phyloP scores from a whole-genome alignment of 2,888 invertebrate genomes.

The Tigriopus californicus region DNA sequence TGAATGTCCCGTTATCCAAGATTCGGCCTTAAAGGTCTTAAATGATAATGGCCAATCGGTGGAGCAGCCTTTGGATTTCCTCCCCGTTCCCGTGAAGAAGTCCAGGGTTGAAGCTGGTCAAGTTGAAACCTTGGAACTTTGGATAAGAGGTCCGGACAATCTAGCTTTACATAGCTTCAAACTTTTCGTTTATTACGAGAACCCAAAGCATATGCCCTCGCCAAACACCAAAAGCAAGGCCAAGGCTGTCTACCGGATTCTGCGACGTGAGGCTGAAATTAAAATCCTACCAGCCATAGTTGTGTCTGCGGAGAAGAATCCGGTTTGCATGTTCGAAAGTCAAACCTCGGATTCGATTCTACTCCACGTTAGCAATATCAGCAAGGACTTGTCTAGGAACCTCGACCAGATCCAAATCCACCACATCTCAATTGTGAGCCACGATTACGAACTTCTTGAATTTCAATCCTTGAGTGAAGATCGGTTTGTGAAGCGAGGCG shows the following conservation, averaged over 20 bases:
- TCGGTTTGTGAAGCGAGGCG: not conserved
- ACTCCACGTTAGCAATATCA: not conserved
- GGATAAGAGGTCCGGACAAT: too few species aligned
- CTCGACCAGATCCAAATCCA: not conserved
- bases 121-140: too few species aligned
- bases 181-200: not conserved
- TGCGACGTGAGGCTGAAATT: not conserved
- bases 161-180: not conserved
- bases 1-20: conserved; percentile 2
- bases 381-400: not conserved
- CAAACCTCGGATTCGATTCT: not conserved
- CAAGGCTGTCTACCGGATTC: not conserved
- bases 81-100: not conserved
- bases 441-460: not conserved
- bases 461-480: not conserved
- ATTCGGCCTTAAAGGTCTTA: not conserved
- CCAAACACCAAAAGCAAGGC: too few species aligned
- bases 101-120: too few species aligned
- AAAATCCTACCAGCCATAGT: not conserved
- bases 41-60: not conserved
- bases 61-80: not conserved
- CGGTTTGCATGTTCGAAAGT: not conserved
- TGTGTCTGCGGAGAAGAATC: not conserved
- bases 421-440: not conserved
- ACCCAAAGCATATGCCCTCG: not conserved